Conservation (phyloP, 2,113 vertebrate species). For the Neomonachus schauinslandi region DNA sequence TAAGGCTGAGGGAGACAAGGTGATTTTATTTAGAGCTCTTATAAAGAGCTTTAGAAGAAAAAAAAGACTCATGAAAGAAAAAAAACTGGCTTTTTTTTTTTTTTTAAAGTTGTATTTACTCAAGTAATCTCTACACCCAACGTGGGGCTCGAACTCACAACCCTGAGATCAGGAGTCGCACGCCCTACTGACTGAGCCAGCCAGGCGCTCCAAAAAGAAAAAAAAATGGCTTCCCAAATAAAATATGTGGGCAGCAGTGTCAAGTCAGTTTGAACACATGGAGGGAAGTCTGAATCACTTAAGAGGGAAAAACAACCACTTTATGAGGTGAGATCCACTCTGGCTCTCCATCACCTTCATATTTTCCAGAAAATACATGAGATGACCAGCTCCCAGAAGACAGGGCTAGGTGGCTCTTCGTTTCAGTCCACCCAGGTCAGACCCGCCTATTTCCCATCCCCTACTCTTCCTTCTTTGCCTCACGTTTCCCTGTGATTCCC, state of each 20-base stretch:
- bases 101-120: background rate
- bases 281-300: background rate
- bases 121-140: background rate
- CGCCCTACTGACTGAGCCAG: background rate
- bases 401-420: background rate
- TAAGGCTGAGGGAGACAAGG: background rate
- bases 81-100: background rate
- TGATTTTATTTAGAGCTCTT: background rate
- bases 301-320: background rate
- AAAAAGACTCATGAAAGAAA: background rate
- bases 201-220: background rate
- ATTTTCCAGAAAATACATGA: background rate
- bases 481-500: accelerated
- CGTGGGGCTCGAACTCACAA: background rate
- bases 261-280: background rate
- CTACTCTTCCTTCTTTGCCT: background rate
- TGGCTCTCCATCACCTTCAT: background rate
- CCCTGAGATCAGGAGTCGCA: background rate
- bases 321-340: background rate
- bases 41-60: background rate
- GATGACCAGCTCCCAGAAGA: background rate
- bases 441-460: background rate
- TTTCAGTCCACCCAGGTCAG: background rate
- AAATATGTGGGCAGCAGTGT: background rate
- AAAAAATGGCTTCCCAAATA: background rate